phyloP scores from a whole-genome alignment of 2,113 vertebrate genomes.

The Typhlomys cinereus region DNA sequence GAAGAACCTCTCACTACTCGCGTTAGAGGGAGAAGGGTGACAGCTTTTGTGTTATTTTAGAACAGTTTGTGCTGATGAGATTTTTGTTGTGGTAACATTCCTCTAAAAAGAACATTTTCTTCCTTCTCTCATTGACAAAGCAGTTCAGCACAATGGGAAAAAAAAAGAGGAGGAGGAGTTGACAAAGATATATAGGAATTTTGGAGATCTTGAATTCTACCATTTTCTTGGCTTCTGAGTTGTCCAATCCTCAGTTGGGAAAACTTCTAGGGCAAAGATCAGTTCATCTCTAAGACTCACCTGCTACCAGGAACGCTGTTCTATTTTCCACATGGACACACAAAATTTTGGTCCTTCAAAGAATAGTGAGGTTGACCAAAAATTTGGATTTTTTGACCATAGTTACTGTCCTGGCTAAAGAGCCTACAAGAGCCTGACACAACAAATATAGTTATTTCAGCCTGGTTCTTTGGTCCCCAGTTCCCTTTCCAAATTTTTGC shows the following conservation, averaged over 20 bases:
- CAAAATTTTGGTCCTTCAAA: slow-evolving; percentile 25
- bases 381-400: slow-evolving; percentile 9
- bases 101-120: slow-evolving; percentile 75
- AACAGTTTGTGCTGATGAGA: slow-evolving; percentile 63
- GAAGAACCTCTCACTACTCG: slow-evolving; percentile 68
- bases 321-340: background rate
- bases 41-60: slow-evolving; percentile 73
- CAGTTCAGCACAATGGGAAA: slow-evolving; percentile 63
- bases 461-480: background rate
- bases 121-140: slow-evolving; percentile 72
- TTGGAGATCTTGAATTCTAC: slow-evolving; percentile 21
- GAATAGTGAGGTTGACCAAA: background rate
- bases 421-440: background rate
- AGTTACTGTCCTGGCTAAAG: background rate
- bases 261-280: background rate
- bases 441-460: background rate
- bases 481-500: slow-evolving; percentile 11
- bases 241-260: background rate
- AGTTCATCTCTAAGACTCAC: background rate
- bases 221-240: slow-evolving; percentile 2
- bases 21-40: slow-evolving; percentile 42
- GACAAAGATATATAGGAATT: slow-evolving; percentile 68
- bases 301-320: background rate
- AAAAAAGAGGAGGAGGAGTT: slow-evolving; percentile 53
- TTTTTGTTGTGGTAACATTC: slow-evolving; percentile 61